phyloP scores from a whole-genome alignment of 2,888 invertebrate genomes.

The Halictus ligatus region DNA sequence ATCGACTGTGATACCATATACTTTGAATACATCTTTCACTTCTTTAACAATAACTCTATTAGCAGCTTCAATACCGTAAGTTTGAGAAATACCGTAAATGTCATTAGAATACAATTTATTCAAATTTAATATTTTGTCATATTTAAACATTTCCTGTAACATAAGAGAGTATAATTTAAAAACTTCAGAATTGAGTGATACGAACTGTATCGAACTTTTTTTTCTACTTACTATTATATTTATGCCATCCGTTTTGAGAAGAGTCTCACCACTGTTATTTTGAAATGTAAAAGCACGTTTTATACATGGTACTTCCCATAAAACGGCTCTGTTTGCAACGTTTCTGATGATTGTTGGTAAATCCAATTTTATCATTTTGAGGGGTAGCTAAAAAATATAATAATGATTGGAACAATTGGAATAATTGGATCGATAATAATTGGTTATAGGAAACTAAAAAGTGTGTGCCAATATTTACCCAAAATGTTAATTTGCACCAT shows the following conservation, averaged over 20 bases:
- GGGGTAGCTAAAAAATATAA: slow-evolving; percentile 85
- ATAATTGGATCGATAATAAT: no score
- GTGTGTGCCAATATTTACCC: slow-evolving; percentile 84
- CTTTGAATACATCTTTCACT: slow-evolving; percentile 97
- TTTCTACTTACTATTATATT: slow-evolving; percentile 89
- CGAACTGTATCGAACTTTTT: neutral
- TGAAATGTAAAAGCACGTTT: slow-evolving; percentile 93
- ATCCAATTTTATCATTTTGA: slow-evolving; percentile 89
- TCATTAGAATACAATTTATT: slow-evolving; percentile 96
- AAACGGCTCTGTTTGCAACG: slow-evolving; percentile 89
- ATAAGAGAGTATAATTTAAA: slow-evolving; percentile 9
- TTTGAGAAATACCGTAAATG: slow-evolving; percentile 94
- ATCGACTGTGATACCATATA: slow-evolving; percentile 98
- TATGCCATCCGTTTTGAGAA: slow-evolving; percentile 97
- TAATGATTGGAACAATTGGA: neutral
- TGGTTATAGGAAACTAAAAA: neutral
- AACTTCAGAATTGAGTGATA: neutral
- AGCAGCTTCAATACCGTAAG: slow-evolving; percentile 99
- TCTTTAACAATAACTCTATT: slow-evolving; percentile 96
- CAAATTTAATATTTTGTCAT: slow-evolving; percentile 91
- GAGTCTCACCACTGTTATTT: slow-evolving; percentile 86
- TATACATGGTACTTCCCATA: slow-evolving; percentile 93
- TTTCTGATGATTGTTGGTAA: slow-evolving; percentile 90
- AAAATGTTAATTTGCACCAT: slow-evolving; percentile 94
- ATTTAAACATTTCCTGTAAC: slow-evolving; percentile 93